These are phyloP conservation scores for Spatulosminthurus flaviceps DNA, from an alignment of 2,888 invertebrate species.

Conservation along the genomic window DNA sequence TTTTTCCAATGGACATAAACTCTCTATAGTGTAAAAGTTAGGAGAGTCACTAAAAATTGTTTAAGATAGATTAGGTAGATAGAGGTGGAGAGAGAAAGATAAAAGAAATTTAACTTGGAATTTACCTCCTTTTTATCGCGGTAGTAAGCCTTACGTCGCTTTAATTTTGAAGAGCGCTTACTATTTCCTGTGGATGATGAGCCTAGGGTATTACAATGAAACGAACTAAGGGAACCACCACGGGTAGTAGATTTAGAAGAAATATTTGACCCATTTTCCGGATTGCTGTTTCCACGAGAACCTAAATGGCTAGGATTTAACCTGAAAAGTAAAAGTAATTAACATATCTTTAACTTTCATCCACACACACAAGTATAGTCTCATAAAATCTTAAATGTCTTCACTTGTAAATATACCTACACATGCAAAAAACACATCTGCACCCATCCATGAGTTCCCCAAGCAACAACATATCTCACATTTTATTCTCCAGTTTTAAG, in stretches of 20 bases:
- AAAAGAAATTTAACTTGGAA: background rate
- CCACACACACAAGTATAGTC: background rate
- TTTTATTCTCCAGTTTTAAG: background rate
- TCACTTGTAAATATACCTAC: background rate
- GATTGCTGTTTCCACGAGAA: constrained; percentile 27
- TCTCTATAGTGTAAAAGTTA: too few species aligned
- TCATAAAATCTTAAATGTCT: constrained; percentile 1
- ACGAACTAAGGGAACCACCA: background rate
- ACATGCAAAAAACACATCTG: background rate
- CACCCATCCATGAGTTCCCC: background rate
- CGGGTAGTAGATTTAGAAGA: constrained; percentile 23
- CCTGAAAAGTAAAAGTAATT: constrained; percentile 32
- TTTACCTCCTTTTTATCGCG: constrained; percentile 62
- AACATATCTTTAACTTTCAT: background rate
- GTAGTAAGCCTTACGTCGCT: constrained; percentile 62
- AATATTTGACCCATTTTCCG: constrained; percentile 30
- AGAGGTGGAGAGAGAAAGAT: too few species aligned
- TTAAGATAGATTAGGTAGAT: too few species aligned
- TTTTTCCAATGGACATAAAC: too few species aligned
- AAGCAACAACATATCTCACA: background rate
- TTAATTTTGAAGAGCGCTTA: constrained; percentile 62
- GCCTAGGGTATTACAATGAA: constrained; percentile 28
- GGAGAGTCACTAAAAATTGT: too few species aligned
- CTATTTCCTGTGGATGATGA: constrained; percentile 43
- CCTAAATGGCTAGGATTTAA: constrained; percentile 33